These are phyloP conservation scores for Leucosticte australis DNA, from an alignment of 2,113 vertebrate species.

Conservation along the genomic window DNA sequence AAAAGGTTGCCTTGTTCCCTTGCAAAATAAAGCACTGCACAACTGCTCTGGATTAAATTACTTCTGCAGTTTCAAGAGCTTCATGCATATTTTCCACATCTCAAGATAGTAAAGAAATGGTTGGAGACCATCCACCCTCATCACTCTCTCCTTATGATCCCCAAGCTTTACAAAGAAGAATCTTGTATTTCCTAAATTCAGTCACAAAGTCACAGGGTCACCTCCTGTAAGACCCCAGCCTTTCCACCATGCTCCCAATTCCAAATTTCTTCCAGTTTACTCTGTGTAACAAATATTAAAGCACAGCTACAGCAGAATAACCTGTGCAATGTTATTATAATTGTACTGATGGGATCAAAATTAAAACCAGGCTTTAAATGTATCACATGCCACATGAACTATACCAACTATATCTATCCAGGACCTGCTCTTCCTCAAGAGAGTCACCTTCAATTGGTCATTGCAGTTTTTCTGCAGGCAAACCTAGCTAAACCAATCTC, in stretches of 20 bases:
- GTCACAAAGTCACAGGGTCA: background rate
- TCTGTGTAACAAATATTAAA: rapidly evolving
- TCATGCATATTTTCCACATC: background rate
- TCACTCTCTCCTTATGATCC: rapidly evolving
- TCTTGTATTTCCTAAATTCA: background rate
- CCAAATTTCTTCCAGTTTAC: background rate
- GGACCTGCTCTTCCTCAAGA: background rate
- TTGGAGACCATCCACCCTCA: background rate
- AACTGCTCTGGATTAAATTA: background rate
- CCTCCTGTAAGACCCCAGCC: background rate
- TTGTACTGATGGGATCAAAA: background rate
- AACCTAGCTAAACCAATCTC: background rate
- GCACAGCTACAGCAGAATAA: background rate
- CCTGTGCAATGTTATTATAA: background rate
- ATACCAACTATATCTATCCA: rapidly evolving
- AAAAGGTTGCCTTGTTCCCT: background rate
- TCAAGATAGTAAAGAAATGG: background rate
- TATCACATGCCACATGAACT: background rate
- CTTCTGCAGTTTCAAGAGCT: background rate
- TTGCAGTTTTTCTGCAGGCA: background rate
- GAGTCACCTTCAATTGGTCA: background rate
- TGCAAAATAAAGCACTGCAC: background rate
- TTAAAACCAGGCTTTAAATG: background rate
- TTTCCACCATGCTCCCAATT: background rate
- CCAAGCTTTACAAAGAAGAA: background rate